phyloP scores from a whole-genome alignment of 2,888 invertebrate species.

The Melanostoma scalare region DNA sequence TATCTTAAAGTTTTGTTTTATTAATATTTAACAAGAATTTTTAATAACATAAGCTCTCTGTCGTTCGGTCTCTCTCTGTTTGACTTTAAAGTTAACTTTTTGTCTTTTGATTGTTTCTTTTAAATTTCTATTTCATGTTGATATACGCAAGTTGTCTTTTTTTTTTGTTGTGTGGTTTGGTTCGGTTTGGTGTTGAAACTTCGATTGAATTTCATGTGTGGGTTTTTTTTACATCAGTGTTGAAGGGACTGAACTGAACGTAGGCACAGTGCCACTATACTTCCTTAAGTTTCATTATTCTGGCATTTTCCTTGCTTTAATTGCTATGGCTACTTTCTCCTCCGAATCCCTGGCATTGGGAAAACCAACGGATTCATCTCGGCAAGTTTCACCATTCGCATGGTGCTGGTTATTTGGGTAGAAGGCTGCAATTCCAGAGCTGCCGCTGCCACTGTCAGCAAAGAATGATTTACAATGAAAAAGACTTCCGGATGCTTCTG shows the following conservation, averaged over 20 bases:
- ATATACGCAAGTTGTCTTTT: constrained; percentile 1
- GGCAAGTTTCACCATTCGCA: constrained; percentile 57
- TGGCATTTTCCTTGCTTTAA: constrained; percentile 68
- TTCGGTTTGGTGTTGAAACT: constrained; percentile 15
- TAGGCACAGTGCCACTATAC: constrained; percentile 21
- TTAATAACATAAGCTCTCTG: constrained; percentile 63
- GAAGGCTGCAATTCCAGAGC: constrained; percentile 62
- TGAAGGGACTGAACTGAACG: background rate
- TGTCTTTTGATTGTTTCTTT: constrained; percentile 59
- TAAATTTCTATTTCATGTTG: constrained; percentile 20
- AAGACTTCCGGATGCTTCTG: constrained; percentile 61
- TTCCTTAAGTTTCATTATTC: constrained; percentile 57
- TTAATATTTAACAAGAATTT: constrained; percentile 63
- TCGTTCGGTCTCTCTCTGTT: background rate
- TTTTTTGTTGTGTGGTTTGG: background rate
- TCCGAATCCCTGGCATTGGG: constrained; percentile 50
- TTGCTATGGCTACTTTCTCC: constrained; percentile 65
- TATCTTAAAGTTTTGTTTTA: constrained; percentile 45
- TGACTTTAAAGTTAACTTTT: constrained; percentile 50
- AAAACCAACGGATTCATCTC: constrained; percentile 50
- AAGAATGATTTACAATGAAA: constrained; percentile 72
- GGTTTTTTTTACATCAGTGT: constrained; percentile 15
- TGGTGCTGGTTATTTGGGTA: constrained; percentile 61
- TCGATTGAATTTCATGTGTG: background rate
- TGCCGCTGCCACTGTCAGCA: constrained; percentile 65